These are phyloP conservation scores for Cylas formicarius DNA, from an alignment of 1,140 invertebrate genomes.

Conservation along the genomic window DNA sequence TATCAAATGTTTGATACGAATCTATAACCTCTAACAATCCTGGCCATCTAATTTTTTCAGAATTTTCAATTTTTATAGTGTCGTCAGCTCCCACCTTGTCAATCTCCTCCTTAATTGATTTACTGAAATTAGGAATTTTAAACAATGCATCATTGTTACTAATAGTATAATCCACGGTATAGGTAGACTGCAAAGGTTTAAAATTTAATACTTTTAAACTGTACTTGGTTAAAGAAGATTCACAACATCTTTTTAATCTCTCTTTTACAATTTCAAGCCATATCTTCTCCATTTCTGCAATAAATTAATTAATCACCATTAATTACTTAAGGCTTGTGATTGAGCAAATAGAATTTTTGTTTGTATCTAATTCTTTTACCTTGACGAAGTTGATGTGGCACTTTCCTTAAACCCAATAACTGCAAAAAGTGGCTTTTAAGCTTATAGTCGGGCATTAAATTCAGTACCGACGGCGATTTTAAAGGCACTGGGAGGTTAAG, in stretches of 20 bases:
- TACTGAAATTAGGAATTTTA: conserved; percentile 25
- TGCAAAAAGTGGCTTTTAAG: conserved; percentile 33
- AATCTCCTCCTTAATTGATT: no score
- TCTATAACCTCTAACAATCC: conserved; percentile 32
- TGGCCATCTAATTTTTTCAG: conserved; percentile 27
- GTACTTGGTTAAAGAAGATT: conserved; percentile 32
- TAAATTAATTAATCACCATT: no score
- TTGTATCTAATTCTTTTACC: conserved; percentile 21
- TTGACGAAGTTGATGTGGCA: conserved; percentile 23
- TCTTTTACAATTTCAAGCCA: conserved; percentile 37
- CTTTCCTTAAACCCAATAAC: conserved; percentile 26
- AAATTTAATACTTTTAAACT: conserved; percentile 24
- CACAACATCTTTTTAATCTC: conserved; percentile 29
- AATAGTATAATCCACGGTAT: no score
- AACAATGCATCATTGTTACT: conserved; percentile 19
- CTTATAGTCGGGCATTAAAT: conserved; percentile 28
- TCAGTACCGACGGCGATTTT: conserved; percentile 29
- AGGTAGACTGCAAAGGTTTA: no score
- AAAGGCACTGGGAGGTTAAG: conserved; percentile 38
- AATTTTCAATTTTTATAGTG: not conserved
- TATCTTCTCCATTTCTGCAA: conserved; percentile 34
- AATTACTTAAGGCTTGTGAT: no score
- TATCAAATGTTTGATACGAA: conserved; percentile 29
- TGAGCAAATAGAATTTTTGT: conserved; percentile 4
- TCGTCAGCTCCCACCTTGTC: conserved; percentile 7